Evolutionary conservation across 1,140 invertebrate species (phyloP).

Genomic region (Antheraea mylitta): DNA sequence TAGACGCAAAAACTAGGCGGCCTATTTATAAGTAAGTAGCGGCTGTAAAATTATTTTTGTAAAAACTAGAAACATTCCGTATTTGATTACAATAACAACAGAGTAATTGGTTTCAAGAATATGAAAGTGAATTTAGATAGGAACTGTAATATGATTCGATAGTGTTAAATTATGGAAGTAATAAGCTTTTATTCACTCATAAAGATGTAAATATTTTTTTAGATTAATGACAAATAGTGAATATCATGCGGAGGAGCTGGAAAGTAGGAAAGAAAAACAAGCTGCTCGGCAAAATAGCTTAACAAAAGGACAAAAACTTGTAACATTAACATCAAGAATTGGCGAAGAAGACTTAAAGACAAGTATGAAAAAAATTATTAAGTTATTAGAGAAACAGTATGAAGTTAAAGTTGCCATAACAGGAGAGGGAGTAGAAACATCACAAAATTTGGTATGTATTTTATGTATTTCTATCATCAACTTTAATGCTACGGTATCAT

Average conservation of each 20-base stretch:
- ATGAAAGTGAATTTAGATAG: too few species aligned
- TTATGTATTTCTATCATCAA: background rate
- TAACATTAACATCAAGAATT: conserved; percentile 81
- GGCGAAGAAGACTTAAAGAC: conserved; percentile 82
- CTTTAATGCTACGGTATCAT: too few species aligned
- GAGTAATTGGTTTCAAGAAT: too few species aligned
- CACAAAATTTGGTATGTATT: conserved; percentile 61
- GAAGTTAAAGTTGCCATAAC: conserved; percentile 81
- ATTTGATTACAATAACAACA: too few species aligned
- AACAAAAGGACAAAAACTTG: conserved; percentile 80
- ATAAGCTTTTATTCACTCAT: too few species aligned
- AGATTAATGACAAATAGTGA: conserved; percentile 70
- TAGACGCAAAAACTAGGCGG: conserved; percentile 81
- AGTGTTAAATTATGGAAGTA: background rate
- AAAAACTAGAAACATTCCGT: too few species aligned
- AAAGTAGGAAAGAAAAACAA: conserved; percentile 64
- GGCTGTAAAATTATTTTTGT: too few species aligned
- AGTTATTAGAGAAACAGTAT: conserved; percentile 81
- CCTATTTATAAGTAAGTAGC: conserved; percentile 80
- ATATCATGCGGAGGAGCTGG: conserved; percentile 68
- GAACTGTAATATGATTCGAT: too few species aligned
- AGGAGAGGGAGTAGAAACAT: conserved; percentile 63
- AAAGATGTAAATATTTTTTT: too few species aligned
- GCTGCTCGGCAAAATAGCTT: conserved; percentile 44
- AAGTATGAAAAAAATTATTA: conserved; percentile 81